Evolutionary conservation across 2,113 vertebrate genomes (phyloP).

Genomic region (Tinamus guttatus): DNA sequence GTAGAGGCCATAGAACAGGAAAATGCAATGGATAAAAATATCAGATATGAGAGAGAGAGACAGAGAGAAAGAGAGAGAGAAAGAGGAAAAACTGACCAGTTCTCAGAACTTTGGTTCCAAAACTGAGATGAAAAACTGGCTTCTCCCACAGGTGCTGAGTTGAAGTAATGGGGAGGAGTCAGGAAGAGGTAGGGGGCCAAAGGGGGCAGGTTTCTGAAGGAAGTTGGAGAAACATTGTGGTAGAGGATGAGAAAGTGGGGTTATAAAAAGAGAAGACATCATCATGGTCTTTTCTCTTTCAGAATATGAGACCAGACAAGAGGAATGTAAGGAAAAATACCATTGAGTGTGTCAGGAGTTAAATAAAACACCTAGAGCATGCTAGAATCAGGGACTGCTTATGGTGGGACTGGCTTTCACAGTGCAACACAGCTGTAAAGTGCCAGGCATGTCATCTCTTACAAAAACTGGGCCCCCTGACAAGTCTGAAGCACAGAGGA

Average conservation of each 20-base stretch:
- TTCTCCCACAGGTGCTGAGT: neutral
- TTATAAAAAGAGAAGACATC: neutral
- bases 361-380: neutral
- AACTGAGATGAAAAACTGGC: neutral
- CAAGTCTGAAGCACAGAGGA: neutral
- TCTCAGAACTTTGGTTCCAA: neutral
- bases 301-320: neutral
- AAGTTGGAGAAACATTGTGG: neutral
- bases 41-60: neutral
- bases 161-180: neutral
- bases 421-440: neutral
- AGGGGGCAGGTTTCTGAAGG: neutral
- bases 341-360: neutral
- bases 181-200: neutral
- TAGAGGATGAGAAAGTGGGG: neutral
- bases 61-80: neutral
- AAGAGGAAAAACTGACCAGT: neutral
- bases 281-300: neutral
- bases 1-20: neutral
- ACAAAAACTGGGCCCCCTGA: neutral
- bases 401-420: neutral
- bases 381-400: neutral
- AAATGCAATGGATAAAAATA: neutral
- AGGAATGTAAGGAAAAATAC: neutral
- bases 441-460: neutral